Evolutionary conservation across 2,888 invertebrate species (phyloP).

Genomic region (Lydus trimaculatus): DNA sequence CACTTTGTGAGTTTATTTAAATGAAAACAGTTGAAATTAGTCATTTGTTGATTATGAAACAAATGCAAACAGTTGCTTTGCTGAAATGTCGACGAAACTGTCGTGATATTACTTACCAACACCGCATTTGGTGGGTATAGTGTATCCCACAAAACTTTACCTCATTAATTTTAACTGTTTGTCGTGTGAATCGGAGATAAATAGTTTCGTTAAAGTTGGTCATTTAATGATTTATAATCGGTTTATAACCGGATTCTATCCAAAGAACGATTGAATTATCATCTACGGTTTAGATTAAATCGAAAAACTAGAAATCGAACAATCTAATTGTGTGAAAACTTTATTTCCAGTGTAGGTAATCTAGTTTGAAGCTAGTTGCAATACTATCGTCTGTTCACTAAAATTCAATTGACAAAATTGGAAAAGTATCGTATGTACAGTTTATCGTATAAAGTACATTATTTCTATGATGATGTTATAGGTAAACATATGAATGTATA

Average conservation of each 20-base stretch:
- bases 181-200: constrained; percentile 31
- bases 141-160: constrained; percentile 36
- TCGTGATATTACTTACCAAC: neutral
- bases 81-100: neutral
- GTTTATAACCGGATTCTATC: neutral
- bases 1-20: no score
- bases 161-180: constrained; percentile 48
- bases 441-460: no score
- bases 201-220: constrained; percentile 31
- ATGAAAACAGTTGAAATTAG: no score
- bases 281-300: neutral
- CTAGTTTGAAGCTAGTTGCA: no score
- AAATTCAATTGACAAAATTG: no score
- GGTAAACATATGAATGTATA: neutral
- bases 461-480: no score
- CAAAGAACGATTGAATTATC: neutral
- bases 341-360: neutral
- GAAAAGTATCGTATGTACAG: no score
- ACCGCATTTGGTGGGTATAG: neutral
- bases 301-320: no score
- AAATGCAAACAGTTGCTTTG: neutral
- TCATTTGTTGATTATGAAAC: neutral
- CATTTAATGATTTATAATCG: constrained; percentile 28
- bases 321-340: neutral
- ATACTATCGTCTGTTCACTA: no score